These are phyloP conservation scores for Dreissena polymorpha DNA, from an alignment of 1,140 invertebrate genomes.

Conservation along the genomic window DNA sequence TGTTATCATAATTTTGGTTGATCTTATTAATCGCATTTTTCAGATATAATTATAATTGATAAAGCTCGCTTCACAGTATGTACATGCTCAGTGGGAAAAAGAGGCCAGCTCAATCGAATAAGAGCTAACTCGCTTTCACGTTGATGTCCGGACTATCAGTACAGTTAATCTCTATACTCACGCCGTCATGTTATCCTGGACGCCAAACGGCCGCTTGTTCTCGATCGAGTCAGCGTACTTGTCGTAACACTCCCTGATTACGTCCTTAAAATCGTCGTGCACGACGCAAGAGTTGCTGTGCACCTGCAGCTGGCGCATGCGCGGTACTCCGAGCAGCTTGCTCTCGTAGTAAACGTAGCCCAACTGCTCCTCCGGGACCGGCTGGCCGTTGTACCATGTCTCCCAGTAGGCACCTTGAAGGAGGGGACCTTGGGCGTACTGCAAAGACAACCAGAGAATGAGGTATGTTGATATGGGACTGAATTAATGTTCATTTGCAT, in stretches of 20 bases:
- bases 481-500: background rate
- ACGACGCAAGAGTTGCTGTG: constrained; percentile 84
- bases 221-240: constrained; percentile 81
- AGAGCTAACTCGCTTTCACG: too few relatives aligned
- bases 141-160: too few relatives aligned
- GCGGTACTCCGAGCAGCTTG: constrained; percentile 84
- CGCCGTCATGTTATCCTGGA: constrained; percentile 68
- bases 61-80: too few relatives aligned
- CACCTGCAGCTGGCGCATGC: constrained; percentile 83
- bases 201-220: constrained; percentile 81
- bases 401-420: constrained; percentile 84
- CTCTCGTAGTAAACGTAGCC: constrained; percentile 85
- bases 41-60: too few relatives aligned
- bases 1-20: too few relatives aligned
- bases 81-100: too few relatives aligned
- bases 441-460: background rate
- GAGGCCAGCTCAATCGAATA: too few relatives aligned
- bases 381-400: constrained; percentile 82
- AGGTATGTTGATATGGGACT: background rate
- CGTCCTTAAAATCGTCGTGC: constrained; percentile 82
- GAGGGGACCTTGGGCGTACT: constrained; percentile 83
- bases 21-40: too few relatives aligned
- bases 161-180: constrained; percentile 58
- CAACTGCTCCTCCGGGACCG: constrained; percentile 75
- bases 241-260: constrained; percentile 84